These are phyloP conservation scores for Corapipo altera DNA, from an alignment of 2,113 vertebrate genomes.

Conservation along the genomic window DNA sequence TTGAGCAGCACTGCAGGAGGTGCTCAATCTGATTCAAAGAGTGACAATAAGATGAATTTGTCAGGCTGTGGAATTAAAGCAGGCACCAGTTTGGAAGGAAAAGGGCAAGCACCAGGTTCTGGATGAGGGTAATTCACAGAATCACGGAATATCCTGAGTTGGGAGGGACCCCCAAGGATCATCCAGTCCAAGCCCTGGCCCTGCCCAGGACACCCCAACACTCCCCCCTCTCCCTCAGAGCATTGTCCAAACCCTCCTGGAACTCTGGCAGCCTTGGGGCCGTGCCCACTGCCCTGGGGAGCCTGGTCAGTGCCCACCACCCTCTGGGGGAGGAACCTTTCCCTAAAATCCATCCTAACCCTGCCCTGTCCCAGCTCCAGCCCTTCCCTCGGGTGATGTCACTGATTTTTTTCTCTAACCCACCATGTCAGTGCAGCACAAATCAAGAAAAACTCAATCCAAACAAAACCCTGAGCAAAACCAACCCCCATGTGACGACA, in stretches of 20 bases:
- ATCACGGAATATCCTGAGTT: neutral
- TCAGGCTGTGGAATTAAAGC: neutral
- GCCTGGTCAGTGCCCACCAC: no score
- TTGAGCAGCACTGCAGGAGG: neutral
- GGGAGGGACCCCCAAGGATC: no score
- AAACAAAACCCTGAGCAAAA: neutral
- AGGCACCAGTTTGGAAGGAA: neutral
- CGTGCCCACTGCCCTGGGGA: no score
- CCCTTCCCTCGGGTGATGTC: no score
- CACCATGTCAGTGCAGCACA: neutral
- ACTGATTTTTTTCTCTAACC: neutral
- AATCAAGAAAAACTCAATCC: neutral
- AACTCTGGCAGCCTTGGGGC: no score
- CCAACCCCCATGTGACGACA: fast-evolving
- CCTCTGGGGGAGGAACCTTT: no score
- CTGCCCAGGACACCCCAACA: no score
- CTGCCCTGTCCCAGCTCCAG: no score
- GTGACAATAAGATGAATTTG: neutral
- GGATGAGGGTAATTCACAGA: neutral
- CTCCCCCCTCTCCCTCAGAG: no score
- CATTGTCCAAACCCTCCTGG: no score
- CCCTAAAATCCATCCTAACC: no score
- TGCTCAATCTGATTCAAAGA: neutral
- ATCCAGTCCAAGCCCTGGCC: no score
- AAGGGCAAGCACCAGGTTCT: neutral